Evolutionary conservation across 1,140 invertebrate species (phyloP).

Genomic region (Platorchestia sp.): DNA sequence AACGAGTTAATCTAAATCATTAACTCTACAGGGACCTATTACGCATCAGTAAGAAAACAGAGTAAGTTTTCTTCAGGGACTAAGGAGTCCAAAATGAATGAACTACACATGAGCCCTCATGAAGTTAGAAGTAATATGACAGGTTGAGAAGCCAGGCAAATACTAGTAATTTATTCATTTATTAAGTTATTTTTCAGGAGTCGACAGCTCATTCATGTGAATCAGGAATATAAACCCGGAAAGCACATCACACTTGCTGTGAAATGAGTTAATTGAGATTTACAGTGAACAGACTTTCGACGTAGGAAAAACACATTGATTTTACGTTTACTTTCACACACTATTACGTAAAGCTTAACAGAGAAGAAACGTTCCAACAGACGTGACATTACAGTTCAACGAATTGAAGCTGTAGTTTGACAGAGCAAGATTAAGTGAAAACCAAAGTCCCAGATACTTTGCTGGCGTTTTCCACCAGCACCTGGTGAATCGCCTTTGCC

Average conservation of each 20-base stretch:
- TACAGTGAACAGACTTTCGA: neutral
- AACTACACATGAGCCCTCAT: neutral
- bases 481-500: neutral
- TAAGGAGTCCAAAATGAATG: neutral
- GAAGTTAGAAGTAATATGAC: neutral
- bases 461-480: neutral
- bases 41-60: neutral
- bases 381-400: too few relatives aligned
- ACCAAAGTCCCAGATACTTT: neutral
- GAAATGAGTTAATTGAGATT: neutral
- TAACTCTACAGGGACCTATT: neutral
- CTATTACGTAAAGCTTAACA: too few relatives aligned
- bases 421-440: neutral
- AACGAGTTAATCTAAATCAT: too few relatives aligned
- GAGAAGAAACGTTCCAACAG: too few relatives aligned
- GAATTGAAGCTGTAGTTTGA: neutral
- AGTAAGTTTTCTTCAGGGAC: neutral
- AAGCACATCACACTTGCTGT: neutral
- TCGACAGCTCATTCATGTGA: neutral
- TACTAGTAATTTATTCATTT: neutral
- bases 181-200: neutral
- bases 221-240: neutral
- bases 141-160: neutral
- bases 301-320: neutral
- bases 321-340: neutral